Evolutionary conservation across 2,797 vertebrate genomes (phyloP), one percentile per base, ranked within the genome.

Genomic region (Pelodytes ibericus): DNA sequence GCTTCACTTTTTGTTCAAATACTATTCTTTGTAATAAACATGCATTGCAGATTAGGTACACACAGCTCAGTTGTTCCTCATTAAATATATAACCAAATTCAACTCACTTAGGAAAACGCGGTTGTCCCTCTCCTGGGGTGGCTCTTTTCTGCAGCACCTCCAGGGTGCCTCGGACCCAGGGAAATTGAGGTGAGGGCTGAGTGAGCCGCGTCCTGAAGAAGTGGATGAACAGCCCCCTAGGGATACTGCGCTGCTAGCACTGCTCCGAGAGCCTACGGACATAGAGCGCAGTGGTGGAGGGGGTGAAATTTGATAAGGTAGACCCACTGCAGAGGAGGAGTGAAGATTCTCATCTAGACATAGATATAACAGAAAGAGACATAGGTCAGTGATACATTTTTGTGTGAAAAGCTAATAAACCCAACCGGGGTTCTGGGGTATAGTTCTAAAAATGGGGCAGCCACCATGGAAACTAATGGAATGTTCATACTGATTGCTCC

Each of bases 171-270:
- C 81, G 0, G 72, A 77, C 10, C 70, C 79, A 5, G 61, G 85
- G 33, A 30, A 77, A 70, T 84, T 83, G 1, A 85, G 85, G n/a
- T 83, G 72, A 7, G 88, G 82, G 36, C 91, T 88, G 61, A 90
- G 56, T 27, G 90, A 92, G 10, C 89, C 90, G 25, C 88, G 86
- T 3, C 91, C 92, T 5, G 92, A 94, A 8, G 91, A 94, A 16
- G 90, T 92, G 7, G 92, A 92, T 0, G 91, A 92, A 30, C 90
- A 91, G 82, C 87, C 89, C 25, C 85, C 88, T 0, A 85, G 81
- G 24, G 91, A 94, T 1, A 91, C 91, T 0, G 87, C 86, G 31
- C 84, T 79, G 63, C 76, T 68, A 3, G 76, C 76, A 4, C 76
- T 89, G 80, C 91, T 91, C 31, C 87, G 80, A 58, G 91, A 93